Evolutionary conservation across 2,888 invertebrate species (phyloP), one percentile per base, ranked within the genome.

Genomic region (Cyclophora punctaria): DNA sequence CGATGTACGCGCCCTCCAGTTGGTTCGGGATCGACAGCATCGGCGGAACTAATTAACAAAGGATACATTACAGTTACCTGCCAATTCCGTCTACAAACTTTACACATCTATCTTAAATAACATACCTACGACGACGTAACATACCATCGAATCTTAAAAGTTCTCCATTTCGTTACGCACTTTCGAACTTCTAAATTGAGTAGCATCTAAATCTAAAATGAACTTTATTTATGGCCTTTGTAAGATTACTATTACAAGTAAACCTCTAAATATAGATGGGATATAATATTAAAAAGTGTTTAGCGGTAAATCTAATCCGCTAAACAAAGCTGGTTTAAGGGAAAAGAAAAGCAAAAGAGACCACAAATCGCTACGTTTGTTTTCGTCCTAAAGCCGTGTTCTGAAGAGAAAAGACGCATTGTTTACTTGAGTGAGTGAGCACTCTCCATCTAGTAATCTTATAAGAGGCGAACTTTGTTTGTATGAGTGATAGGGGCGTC

Each of bases 1-100:
- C 96, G 58, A 95, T 84, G 80, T 96, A 95, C 50, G 96, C 96
- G 41, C 95, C 96, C 80, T 96, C 96, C 79, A 97, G 90, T 84
- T 97, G 97, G 89, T 96, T 96, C 37, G 96, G 95, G 77, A 97
- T 97, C 56, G 96, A 95, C 73, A 97, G 90, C 96, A 97, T 96
- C 43, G 97, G 97, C 7, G 96, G 96, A 91, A 97, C 96, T 97
- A 20, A 20, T 20, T 20, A 20, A 20, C 20, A 20, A 20, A 20
- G 20, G 20, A 20, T 20, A 20, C 20, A 20, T 20, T 20, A 20
- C 20, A 20, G 20, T 20, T 20, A 20, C 20, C 20, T 20, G 20
- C 20, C 20, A 20, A 20, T 20, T 20, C 20, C 20, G 20, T 20
- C 20, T 20, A 20, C 20, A 20, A 20, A 20, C 20, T 20, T 20